Evolutionary conservation across 2,888 invertebrate genomes (phyloP), one percentile per base, ranked within the genome.

Genomic region (Mimachlamys varia): DNA sequence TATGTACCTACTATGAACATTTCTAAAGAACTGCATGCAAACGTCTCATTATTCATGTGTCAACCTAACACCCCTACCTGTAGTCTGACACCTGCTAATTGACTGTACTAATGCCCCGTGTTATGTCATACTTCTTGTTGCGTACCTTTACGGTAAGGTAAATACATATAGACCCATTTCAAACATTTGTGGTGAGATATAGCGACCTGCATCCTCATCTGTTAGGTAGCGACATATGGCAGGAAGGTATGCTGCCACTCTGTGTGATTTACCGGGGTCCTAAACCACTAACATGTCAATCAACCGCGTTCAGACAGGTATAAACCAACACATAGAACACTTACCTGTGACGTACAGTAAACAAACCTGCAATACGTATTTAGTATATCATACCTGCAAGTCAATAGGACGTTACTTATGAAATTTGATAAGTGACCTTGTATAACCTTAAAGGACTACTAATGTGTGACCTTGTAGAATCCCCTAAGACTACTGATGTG

Each of bases 151-250:
- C 53, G 1, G 13, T 58, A 58, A 58, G 58, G 58, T 58, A 58
- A 58, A 53, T 53, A 53, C 53, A 53, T n/a, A 58, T 10, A 58
- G 22, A 22, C 22, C n/a, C 58, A 58, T 58, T 58, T n/a, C 22
- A 19, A 22, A 22, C 58, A 58, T 58, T 58, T n/a, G 19, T 22
- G 58, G 22, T 58, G 19, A 2, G 58, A 19, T 58, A 19, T 58
- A 58, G 22, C 19, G 19, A 58, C 3, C 58, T 58, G 58, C 58
- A 58, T 58, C 58, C 58, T 19, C 58, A 58, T 58, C 58, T 22
- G 58, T 58, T 58, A 58, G 58, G 58, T 58, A 58, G 58, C 58
- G 58, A 58, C 58, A 58, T 58, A 58, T 58, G 58, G n/a, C 58
- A 58, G 7, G 58, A 0, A 58, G 58, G 13, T 58, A 58, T 58